These are phyloP conservation scores for Zaprionus bogoriensis DNA, from an alignment of 2,888 invertebrate genomes.

Conservation along the genomic window DNA sequence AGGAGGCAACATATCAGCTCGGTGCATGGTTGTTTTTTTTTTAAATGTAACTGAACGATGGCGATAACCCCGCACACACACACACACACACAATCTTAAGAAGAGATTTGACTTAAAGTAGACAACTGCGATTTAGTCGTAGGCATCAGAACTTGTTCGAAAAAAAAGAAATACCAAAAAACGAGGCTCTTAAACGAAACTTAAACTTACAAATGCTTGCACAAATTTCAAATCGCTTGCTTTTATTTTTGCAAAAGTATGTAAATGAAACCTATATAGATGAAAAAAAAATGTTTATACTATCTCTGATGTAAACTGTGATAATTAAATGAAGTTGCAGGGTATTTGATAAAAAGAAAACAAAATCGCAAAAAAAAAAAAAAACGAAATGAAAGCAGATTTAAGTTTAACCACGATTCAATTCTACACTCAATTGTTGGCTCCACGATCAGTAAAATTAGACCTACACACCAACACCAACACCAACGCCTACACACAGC, in stretches of 20 bases:
- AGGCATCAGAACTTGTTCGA: constrained; percentile 34
- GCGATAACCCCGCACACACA: constrained; percentile 2
- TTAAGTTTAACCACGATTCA: constrained; percentile 49
- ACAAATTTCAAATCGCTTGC: constrained; percentile 74
- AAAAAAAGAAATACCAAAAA: constrained; percentile 1
- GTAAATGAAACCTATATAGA: constrained; percentile 22
- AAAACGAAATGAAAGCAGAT: constrained; percentile 50
- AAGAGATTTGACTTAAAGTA: constrained; percentile 17
- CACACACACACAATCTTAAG: background rate
- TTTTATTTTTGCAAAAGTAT: constrained; percentile 63
- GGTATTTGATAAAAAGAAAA: constrained; percentile 77
- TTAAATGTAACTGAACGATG: constrained; percentile 13
- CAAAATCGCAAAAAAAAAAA: constrained; percentile 36
- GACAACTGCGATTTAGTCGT: constrained; percentile 16
- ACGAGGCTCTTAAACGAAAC: constrained; percentile 16
- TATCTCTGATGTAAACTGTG: constrained; percentile 82
- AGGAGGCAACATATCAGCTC: constrained; percentile 47
- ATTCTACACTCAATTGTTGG: constrained; percentile 3
- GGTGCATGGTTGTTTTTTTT: constrained; percentile 9
- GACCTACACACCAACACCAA: no score
- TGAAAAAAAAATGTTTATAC: constrained; percentile 66
- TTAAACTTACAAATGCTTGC: constrained; percentile 57
- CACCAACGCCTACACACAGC: constrained; percentile 1
- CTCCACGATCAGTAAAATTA: no score
- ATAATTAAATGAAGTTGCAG: constrained; percentile 82